Percentiles rank a stretch among this genome's conserved stretches.
These are phyloP conservation scores for Diachasmimorpha longicaudata DNA, from an alignment of 1,140 invertebrate genomes.

Conservation along the genomic window DNA sequence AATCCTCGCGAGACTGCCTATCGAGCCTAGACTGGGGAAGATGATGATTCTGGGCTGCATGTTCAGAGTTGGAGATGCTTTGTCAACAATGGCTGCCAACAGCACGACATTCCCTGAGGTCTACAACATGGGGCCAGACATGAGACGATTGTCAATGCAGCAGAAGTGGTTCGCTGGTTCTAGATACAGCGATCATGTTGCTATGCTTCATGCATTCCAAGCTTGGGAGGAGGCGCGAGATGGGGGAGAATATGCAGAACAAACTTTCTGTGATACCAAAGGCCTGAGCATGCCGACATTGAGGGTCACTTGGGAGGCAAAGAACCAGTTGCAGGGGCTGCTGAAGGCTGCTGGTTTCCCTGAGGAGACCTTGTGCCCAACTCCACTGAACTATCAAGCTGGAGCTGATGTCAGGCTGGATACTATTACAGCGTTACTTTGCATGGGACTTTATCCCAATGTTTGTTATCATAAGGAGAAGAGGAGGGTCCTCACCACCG, in stretches of 20 bases:
- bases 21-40: constrained; percentile 92
- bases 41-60: constrained; percentile 92
- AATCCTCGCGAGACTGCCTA: constrained; percentile 90
- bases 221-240: constrained; percentile 82
- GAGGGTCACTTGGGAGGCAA: constrained; percentile 89
- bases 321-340: constrained; percentile 89
- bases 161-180: constrained; percentile 85
- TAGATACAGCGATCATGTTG: constrained; percentile 92
- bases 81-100: constrained; percentile 93
- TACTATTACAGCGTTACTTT: constrained; percentile 83
- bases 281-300: constrained; percentile 87
- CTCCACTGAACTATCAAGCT: constrained; percentile 76
- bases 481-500: constrained; percentile 93
- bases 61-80: constrained; percentile 85
- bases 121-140: constrained; percentile 71
- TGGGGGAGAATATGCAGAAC: constrained; percentile 81
- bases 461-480: constrained; percentile 96
- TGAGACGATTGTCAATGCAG: constrained; percentile 73
- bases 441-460: constrained; percentile 94
- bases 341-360: constrained; percentile 85
- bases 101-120: constrained; percentile 92
- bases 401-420: constrained; percentile 84
- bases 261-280: constrained; percentile 89
- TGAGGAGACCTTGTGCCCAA: constrained; percentile 77
- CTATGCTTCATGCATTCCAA: constrained; percentile 91